These are phyloP conservation scores for Leuciscus idus DNA, from an alignment of 2,113 vertebrate genomes.

Conservation along the genomic window DNA sequence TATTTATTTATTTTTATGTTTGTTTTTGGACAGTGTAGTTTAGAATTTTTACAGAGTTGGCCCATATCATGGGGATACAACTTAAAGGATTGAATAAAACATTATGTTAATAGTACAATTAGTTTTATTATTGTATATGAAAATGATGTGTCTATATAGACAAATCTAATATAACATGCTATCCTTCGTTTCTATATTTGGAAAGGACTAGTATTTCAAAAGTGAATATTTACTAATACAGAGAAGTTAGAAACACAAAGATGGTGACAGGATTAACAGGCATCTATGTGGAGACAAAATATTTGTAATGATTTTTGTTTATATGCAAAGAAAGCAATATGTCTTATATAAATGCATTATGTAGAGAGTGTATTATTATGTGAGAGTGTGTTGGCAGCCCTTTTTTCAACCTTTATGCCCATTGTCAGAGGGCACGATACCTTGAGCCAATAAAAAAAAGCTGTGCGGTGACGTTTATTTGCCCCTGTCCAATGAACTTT, in stretches of 20 bases:
- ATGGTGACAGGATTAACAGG: background rate
- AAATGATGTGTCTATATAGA: background rate
- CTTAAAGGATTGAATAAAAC: background rate
- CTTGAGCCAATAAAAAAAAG: conserved; percentile 57
- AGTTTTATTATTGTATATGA: background rate
- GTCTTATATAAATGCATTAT: no score
- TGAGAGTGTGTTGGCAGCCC: no score
- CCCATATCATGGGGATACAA: background rate
- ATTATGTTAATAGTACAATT: background rate
- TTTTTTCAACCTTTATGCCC: no score
- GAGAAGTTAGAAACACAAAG: background rate
- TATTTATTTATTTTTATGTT: background rate
- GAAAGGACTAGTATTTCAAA: no score
- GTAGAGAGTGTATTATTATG: no score
- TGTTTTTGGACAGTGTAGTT: background rate
- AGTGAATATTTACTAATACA: background rate
- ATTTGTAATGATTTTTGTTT: background rate
- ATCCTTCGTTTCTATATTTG: background rate
- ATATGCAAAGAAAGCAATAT: background rate
- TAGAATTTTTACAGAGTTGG: background rate
- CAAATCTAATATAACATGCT: background rate
- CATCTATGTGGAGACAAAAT: background rate
- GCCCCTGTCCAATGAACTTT: conserved; percentile 61
- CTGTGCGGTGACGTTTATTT: conserved; percentile 54
- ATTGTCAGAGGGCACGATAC: background rate